A percentile compares a stretch with the other conserved stretches of the same genome.
Evolutionary conservation across 1,140 invertebrate species (phyloP).

Genomic region (Leptinotarsa texana): DNA sequence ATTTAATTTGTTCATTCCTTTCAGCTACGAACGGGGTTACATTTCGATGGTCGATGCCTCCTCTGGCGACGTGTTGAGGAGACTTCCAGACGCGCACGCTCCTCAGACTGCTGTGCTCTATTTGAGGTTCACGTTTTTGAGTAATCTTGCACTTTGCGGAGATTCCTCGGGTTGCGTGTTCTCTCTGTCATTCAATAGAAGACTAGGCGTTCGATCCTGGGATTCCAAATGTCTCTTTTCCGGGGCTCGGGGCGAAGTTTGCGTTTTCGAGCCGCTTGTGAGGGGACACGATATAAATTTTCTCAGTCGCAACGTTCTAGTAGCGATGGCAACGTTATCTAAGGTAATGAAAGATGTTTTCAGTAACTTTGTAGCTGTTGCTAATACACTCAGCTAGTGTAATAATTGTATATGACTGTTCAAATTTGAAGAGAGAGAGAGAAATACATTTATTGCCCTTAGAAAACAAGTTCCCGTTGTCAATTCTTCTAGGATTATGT

Average conservation of each 20-base stretch:
- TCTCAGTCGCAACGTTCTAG: conserved; percentile 74
- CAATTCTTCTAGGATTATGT: too few relatives aligned
- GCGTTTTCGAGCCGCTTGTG: conserved; percentile 83
- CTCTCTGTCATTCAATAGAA: conserved; percentile 87
- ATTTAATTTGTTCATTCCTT: conserved; percentile 17
- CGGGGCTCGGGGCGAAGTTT: conserved; percentile 92
- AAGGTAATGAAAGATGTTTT: conserved; percentile 65
- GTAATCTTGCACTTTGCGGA: conserved; percentile 75
- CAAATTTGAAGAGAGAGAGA: too few relatives aligned
- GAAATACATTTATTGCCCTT: too few relatives aligned
- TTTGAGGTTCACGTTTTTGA: conserved; percentile 68
- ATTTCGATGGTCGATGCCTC: conserved; percentile 82
- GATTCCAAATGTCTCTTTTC: conserved; percentile 90
- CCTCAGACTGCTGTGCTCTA: conserved; percentile 85
- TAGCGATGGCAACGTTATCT: conserved; percentile 91
- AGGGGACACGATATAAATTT: conserved; percentile 71
- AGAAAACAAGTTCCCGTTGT: too few relatives aligned
- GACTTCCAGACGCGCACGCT: conserved; percentile 83
- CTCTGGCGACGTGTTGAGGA: conserved; percentile 76
- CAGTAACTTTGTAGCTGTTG: too few relatives aligned
- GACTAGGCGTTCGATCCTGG: conserved; percentile 85
- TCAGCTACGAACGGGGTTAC: conserved; percentile 77
- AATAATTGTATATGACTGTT: too few relatives aligned
- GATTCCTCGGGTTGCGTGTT: conserved; percentile 98
- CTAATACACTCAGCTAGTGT: too few relatives aligned